Conservation (phyloP, 2,113 vertebrate species). For the Lamprotornis superbus region DNA sequence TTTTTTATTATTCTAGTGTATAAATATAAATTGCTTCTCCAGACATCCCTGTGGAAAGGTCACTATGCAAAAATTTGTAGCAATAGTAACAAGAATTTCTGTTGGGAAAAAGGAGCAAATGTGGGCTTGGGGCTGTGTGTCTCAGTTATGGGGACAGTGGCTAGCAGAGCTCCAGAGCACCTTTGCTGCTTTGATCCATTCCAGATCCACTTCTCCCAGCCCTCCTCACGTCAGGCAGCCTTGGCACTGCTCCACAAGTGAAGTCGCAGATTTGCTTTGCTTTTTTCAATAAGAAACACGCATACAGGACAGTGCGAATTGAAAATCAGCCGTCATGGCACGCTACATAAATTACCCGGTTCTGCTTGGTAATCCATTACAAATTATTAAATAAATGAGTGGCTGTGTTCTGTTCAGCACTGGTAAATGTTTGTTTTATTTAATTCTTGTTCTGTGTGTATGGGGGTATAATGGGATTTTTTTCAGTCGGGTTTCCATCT, state of each 20-base stretch:
- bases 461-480: not conserved
- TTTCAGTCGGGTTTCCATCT: not conserved
- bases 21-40: not conserved
- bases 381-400: conserved; percentile 1
- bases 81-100: not conserved
- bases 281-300: not conserved
- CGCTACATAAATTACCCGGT: not conserved
- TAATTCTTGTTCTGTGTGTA: not conserved
- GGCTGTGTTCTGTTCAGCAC: not conserved
- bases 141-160: not conserved
- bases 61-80: not conserved
- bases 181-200: not conserved
- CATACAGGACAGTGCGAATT: not conserved
- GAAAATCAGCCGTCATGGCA: not conserved
- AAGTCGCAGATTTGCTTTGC: not conserved
- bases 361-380: not conserved
- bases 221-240: not conserved
- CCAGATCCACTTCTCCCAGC: not conserved
- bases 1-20: not conserved
- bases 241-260: not conserved
- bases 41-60: not conserved
- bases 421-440: not conserved
- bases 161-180: not conserved
- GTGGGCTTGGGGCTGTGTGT: not conserved
- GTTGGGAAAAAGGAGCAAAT: not conserved